phyloP scores from a whole-genome alignment of 2,113 vertebrate species.

The Tringa solitaria region DNA sequence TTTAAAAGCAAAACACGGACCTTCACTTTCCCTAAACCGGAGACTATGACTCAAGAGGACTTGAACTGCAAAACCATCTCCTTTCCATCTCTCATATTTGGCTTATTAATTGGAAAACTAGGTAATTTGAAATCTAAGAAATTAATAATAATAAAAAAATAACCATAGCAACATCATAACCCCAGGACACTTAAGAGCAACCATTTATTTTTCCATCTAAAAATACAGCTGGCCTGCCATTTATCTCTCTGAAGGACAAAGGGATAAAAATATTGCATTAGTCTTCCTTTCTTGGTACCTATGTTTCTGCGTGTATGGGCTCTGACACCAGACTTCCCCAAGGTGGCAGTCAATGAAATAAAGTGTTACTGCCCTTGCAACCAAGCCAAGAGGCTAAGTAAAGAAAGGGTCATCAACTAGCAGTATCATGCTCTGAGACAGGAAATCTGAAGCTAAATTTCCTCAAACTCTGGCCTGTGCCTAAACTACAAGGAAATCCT shows the following conservation, averaged over 20 bases:
- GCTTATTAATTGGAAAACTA: slow-evolving; percentile 17
- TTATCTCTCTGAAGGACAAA: background rate
- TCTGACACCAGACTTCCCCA: background rate
- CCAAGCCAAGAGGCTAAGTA: background rate
- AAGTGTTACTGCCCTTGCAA: background rate
- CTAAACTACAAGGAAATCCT: background rate
- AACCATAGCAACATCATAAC: background rate
- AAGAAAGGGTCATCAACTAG: background rate
- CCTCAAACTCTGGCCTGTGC: background rate
- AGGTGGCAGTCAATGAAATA: background rate
- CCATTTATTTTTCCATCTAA: background rate
- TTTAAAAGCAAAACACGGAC: background rate
- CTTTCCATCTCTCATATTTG: background rate
- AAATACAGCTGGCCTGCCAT: background rate
- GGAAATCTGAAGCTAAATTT: background rate
- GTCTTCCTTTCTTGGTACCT: background rate
- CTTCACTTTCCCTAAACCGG: background rate
- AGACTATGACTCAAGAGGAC: background rate
- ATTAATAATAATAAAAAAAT: background rate
- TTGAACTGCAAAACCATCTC: background rate
- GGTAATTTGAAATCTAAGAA: background rate
- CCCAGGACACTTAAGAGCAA: background rate
- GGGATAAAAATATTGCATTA: background rate
- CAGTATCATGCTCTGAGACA: background rate
- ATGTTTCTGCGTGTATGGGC: background rate